Percentiles rank a stretch among this genome's conserved stretches.
Evolutionary conservation across 2,113 vertebrate genomes (phyloP).

Genomic region (Gallinago jamesoni): DNA sequence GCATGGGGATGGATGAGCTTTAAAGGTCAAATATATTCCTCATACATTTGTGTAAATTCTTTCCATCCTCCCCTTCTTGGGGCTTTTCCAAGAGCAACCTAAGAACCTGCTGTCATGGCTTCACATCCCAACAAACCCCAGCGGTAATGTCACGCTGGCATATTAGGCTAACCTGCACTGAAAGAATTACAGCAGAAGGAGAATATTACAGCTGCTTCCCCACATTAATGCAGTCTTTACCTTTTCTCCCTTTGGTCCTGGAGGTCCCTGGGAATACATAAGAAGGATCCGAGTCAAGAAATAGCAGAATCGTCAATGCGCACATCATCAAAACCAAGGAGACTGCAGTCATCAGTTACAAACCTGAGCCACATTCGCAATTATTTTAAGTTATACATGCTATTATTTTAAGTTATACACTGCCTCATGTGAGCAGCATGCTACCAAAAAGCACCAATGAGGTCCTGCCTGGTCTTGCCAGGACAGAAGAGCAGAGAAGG

Average conservation of each 20-base stretch:
- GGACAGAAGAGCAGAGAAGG: not conserved
- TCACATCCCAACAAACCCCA: not conserved
- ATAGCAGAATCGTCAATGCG: not conserved
- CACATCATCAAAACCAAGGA: not conserved
- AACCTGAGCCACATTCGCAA: not conserved
- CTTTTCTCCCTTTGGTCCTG: conserved; percentile 93
- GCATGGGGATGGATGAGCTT: not conserved
- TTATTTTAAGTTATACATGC: not conserved
- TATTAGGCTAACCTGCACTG: not conserved
- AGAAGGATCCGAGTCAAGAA: conserved; percentile 35
- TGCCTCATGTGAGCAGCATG: not conserved
- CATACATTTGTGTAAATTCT: not conserved
- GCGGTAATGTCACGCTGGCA: not conserved
- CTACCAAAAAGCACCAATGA: accelerated
- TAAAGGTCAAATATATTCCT: not conserved
- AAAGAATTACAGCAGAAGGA: not conserved
- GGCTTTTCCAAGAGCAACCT: not conserved
- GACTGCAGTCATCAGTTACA: not conserved
- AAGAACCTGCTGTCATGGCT: not conserved
- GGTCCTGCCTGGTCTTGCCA: not conserved
- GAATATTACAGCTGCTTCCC: not conserved
- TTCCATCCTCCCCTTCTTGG: not conserved
- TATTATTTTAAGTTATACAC: not conserved
- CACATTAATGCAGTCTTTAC: conserved; percentile 63
- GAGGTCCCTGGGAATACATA: conserved; percentile 80